phyloP scores from a whole-genome alignment of 2,888 invertebrate species.

The Ceriagrion tenellum region DNA sequence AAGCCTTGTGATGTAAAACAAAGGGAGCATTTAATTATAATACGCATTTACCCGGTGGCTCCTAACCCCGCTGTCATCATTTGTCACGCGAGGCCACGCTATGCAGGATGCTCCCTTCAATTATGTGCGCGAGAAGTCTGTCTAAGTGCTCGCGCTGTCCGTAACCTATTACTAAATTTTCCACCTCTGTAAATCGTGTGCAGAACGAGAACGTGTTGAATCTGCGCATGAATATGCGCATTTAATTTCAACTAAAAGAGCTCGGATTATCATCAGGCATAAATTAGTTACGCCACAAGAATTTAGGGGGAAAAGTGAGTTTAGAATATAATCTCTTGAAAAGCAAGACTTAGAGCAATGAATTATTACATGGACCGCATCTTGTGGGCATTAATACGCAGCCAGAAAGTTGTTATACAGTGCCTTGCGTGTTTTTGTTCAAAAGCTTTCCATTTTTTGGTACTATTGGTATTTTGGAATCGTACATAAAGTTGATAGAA shows the following conservation, averaged over 20 bases:
- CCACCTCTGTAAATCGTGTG: not conserved
- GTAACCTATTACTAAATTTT: not conserved
- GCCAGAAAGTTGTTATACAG: not conserved
- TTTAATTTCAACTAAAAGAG: not conserved
- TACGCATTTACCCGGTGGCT: not conserved
- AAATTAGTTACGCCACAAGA: not conserved
- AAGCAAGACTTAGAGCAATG: not conserved
- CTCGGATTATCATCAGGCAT: not conserved
- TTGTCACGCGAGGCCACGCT: not conserved
- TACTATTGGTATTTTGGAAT: no score
- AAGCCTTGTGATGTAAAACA: not conserved
- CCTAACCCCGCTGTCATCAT: not conserved
- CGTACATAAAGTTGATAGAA: no score
- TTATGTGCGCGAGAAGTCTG: not conserved
- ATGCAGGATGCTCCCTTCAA: not conserved
- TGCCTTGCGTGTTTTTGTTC: not conserved
- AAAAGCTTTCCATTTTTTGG: no score
- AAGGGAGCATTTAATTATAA: not conserved
- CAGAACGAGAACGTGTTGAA: not conserved
- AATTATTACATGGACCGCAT: not conserved
- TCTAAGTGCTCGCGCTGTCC: not conserved
- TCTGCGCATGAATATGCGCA: not conserved
- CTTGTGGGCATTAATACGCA: not conserved
- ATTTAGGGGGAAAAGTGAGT: not conserved
- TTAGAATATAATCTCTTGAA: not conserved